Evolutionary conservation across 2,113 vertebrate genomes (phyloP), one percentile per base, ranked within the genome.

Genomic region (Dipodomys stephensi): DNA sequence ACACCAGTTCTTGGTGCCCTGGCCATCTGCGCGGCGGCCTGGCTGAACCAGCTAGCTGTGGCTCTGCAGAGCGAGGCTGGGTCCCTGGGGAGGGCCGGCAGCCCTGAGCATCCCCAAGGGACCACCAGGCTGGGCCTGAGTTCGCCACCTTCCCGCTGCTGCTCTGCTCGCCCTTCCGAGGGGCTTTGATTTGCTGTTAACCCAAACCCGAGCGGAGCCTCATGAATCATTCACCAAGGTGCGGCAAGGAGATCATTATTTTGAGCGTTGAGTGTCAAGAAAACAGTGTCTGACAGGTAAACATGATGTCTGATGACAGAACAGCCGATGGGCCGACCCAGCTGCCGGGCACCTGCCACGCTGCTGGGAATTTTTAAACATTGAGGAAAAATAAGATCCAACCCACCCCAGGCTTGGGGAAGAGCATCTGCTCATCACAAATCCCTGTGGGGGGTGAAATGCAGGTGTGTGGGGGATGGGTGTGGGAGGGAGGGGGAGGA

Each of bases 281-380:
- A 97, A 97, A 96, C 94, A 96, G 95, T 30, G 69, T 93, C 82
- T 96, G 97, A 96, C 65, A 87, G 95, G 91, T 95, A 97, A 96
- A 95, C 94, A 95, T 78, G 85, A 94, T 94, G 95, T 95, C 87
- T 95, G 94, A 93, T 92, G 95, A 87, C 95, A 97, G 96, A 91
- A 94, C 94, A 95, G 93, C 94, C 89, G 80, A 91, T 71, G 94
- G 88, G 95, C 90, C 94, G 88, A 95, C 96, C 94, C 15, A 1
- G 96, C 86, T 96, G 83, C 90, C 32, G 67, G 95, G 92, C 88
- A 84, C 84, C 87, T 97, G 92, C 92, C 79, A 64, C 0, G 87
- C 93, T 90, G 91, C 78, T 83, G 86, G 86, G 95, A 95, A 97
- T 96, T 89, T 94, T 95, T 84, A 95, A 94, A 88, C 93, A 74